Evolutionary conservation across 2,888 invertebrate genomes (phyloP).

Genomic region (Lasiommata megera): DNA sequence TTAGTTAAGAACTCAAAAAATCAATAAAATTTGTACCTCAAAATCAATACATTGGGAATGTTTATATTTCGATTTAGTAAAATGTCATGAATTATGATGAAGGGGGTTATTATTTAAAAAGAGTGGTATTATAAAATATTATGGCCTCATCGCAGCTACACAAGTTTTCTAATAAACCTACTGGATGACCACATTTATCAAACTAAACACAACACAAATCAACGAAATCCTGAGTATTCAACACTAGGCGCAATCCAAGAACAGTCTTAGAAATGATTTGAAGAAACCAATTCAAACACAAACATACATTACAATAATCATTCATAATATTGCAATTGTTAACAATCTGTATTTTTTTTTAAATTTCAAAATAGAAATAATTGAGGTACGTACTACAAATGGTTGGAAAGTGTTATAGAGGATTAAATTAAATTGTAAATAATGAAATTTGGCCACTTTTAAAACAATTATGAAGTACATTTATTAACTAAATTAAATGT

Average conservation of each 20-base stretch:
- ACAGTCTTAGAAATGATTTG: constrained; percentile 32
- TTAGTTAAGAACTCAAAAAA: constrained; percentile 10
- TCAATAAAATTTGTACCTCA: constrained; percentile 20
- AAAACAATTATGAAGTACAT: too few species aligned
- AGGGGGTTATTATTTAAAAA: constrained; percentile 27
- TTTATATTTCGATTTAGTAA: constrained; percentile 42
- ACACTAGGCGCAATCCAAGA: constrained; percentile 21
- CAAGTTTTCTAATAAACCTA: constrained; percentile 72
- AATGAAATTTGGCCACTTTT: too few species aligned
- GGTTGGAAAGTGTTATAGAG: too few species aligned
- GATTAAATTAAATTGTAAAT: too few species aligned
- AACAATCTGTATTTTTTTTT: too few species aligned
- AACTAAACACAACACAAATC: constrained; percentile 24
- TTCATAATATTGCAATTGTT: constrained; percentile 15
- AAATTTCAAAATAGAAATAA: too few species aligned
- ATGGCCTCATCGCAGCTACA: constrained; percentile 69
- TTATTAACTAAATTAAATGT: too few species aligned
- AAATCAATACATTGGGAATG: constrained; percentile 56
- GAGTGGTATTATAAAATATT: constrained; percentile 32
- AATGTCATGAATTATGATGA: constrained; percentile 33
- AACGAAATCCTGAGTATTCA: constrained; percentile 29
- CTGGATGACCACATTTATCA: constrained; percentile 54
- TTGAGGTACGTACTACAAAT: too few species aligned
- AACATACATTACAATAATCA: constrained; percentile 15
- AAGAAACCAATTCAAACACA: constrained; percentile 23